Conservation (phyloP, 2,113 vertebrate species). For the Sinosuthora webbiana region DNA sequence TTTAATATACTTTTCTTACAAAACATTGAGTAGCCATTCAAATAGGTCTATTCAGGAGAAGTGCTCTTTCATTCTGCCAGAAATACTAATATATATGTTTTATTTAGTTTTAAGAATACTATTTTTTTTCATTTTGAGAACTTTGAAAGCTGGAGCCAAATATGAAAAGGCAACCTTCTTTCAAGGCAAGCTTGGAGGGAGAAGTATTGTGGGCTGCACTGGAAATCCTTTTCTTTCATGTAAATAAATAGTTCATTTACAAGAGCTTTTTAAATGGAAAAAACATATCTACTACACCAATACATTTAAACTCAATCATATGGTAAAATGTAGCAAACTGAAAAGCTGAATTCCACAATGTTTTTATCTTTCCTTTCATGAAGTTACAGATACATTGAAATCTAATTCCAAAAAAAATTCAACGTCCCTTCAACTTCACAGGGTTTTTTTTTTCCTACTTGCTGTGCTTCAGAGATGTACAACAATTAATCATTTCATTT, state of each 20-base stretch:
- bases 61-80: slow-evolving; percentile 65
- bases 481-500: slow-evolving; percentile 18
- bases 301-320: slow-evolving; percentile 62
- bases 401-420: not conserved
- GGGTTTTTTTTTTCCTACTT: not conserved
- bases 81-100: slow-evolving; percentile 74
- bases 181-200: slow-evolving; percentile 64
- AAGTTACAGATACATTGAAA: not conserved
- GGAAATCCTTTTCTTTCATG: slow-evolving; percentile 65
- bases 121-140: slow-evolving; percentile 65
- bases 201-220: slow-evolving; percentile 53
- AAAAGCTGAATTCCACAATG: slow-evolving; percentile 23
- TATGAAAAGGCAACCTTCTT: slow-evolving; percentile 56
- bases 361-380: slow-evolving; percentile 58
- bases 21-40: slow-evolving; percentile 73
- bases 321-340: slow-evolving; percentile 53
- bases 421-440: slow-evolving; percentile 11
- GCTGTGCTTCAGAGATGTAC: not conserved
- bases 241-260: slow-evolving; percentile 77
- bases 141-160: slow-evolving; percentile 68
- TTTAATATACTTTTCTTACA: slow-evolving; percentile 78
- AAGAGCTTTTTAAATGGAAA: slow-evolving; percentile 59
- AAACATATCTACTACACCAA: slow-evolving; percentile 55
- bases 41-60: slow-evolving; percentile 67
- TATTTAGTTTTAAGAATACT: slow-evolving; percentile 72